Evolutionary conservation across 2,113 vertebrate genomes (phyloP), one percentile per base, ranked within the genome.

Genomic region (Hippolais icterina): DNA sequence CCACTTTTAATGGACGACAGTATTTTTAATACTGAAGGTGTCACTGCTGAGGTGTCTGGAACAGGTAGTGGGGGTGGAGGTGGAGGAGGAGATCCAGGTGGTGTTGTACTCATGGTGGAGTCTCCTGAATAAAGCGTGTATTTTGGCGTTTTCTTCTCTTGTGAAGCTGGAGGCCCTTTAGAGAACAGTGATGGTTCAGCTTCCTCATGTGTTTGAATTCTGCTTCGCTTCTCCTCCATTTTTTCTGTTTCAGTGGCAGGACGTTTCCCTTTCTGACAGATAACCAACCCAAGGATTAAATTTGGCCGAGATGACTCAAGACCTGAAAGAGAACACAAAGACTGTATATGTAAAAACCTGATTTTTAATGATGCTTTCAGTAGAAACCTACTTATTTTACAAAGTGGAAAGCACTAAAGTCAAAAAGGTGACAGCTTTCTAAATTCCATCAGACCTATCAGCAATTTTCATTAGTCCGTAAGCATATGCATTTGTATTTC

Each of bases 241-340:
- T 98, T 98, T 37, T 98, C 98, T 3, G 77, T 29, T 68, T 99
- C 99, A 42, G 21, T 63, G 54, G 97, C 97, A 25, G 96, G 97
- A 63, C 98, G 98, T 75, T 99, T 99, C 46, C 94, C 78, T 86
- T 98, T 99, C 87, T 99, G 99, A 95, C 98, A 98, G 87, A 99
- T 98, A 25, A 99, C 99, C 68, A 99, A 90, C 50, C 99, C 99
- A 42, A 99, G 98, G 87, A 99, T 98, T 77, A 99, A 97, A 98
- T 99, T 99, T 12, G 99, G 99, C 63, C 99, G 98, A 23, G 98
- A 98, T 49, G 98, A 98, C 94, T 99, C 99, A 71, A 99, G 98
- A 65, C 99, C 99, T 99, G 96, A 28, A 97, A 98, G 33, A 56
- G 21, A 96, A 96, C 76, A 90, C 44, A 98, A 86, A 97, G 68